Evolutionary conservation across 2,888 invertebrate genomes (phyloP).

Genomic region (Diachrysia chrysitis): DNA sequence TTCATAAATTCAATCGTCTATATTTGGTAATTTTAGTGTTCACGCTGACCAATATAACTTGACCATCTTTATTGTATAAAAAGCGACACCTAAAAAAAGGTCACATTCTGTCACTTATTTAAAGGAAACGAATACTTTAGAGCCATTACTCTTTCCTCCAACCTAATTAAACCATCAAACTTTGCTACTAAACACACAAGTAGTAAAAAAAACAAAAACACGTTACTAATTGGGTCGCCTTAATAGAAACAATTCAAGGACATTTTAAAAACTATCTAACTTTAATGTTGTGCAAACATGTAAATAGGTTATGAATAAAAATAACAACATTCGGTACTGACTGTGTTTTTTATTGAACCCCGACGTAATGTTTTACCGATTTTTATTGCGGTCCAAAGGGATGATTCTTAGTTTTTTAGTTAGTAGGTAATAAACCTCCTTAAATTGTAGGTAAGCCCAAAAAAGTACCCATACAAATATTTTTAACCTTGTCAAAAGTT

Average conservation of each 20-base stretch:
- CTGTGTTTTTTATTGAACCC: conserved; percentile 40
- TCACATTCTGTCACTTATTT: conserved; percentile 8
- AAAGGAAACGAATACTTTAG: conserved; percentile 6
- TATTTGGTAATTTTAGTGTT: background rate
- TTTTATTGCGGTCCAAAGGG: conserved; percentile 47
- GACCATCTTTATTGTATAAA: background rate
- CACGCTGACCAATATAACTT: background rate
- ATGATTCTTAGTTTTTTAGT: conserved; percentile 17
- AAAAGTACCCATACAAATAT: conserved; percentile 13
- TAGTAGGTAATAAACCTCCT: background rate
- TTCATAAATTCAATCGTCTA: background rate
- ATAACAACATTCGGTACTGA: conserved; percentile 33
- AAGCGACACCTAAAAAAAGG: background rate
- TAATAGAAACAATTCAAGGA: conserved; percentile 26
- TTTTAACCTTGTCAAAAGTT: background rate
- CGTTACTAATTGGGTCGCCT: conserved; percentile 30
- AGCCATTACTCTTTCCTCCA: conserved; percentile 29
- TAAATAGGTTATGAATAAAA: conserved; percentile 63
- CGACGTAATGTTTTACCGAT: conserved; percentile 45
- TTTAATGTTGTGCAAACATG: conserved; percentile 75
- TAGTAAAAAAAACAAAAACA: conserved; percentile 12
- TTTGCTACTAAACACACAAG: conserved; percentile 42
- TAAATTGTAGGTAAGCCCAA: conserved; percentile 8
- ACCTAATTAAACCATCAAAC: conserved; percentile 17
- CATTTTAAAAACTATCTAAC: conserved; percentile 32